Base-by-base conservation (phyloP, 2,113 vertebrate genomes). In the Empidonax alnorum region DNA sequence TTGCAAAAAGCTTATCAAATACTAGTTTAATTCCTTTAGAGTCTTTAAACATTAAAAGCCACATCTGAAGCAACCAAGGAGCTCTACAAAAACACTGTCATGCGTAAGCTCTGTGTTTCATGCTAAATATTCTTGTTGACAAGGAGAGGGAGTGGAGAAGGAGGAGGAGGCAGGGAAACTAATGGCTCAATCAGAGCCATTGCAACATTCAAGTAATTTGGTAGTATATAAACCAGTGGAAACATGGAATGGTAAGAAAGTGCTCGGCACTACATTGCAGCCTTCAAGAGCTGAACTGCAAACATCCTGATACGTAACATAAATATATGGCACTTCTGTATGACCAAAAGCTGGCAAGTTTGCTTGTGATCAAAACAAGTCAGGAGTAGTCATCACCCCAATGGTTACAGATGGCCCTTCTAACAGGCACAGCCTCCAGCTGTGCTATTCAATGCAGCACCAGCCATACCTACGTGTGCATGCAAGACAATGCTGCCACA, bases 281-380 rank as follows among this genome's bases (percentile, higher is more conserved):
- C 89, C 87, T 94, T 96, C 90, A 84, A 50, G 80, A 94, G 82
- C 5, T 90, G 83, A 97, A 69, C 93, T 87, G 94, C 96, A 96
- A 89, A 93, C 82, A 94, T 90, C 94, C 93, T 96, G 96, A 95
- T 96, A 96, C 83, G 92, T 92, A 96, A 94, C 95, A 97, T 97
- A 97, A 98, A 97, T 97, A 98, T 96, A 97, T 97, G 92, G 97
- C 97, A 96, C 96, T 96, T 97, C 68, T 83, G 73, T 84, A 95
- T 53, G 87, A 84, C 55, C 50, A 73, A 93, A 96, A 94, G 91
- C 93, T 90, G 96, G 90, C 93, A 95, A 78, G 87, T 94, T 89
- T 92, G 77, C 89, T 93, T 61, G 71, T 92, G 89, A 95, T 75
- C 27, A 7, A 87, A 79, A 78, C 44, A 55, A 85, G 66, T 90